Conservation (phyloP, 2,888 invertebrate genomes). For the Adineta ricciae region DNA sequence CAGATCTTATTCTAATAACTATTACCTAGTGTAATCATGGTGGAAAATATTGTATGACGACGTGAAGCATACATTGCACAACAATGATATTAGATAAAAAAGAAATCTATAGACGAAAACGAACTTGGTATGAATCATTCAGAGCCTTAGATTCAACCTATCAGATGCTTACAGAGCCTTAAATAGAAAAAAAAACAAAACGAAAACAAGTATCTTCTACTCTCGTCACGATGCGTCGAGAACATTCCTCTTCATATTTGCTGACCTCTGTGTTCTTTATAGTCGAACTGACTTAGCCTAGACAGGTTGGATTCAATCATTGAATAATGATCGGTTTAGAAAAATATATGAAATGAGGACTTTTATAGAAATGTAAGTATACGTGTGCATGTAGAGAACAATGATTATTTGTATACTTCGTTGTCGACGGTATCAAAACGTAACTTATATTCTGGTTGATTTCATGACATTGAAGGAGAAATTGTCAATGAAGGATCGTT, state of each 20-base stretch:
- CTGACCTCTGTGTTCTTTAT: not conserved
- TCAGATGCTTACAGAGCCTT: not conserved
- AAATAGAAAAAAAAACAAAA: not conserved
- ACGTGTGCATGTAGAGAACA: not conserved
- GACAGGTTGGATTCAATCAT: not conserved
- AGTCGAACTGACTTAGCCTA: not conserved
- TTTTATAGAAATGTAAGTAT: no score
- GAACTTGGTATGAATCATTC: not conserved
- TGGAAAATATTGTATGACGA: not conserved
- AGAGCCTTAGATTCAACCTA: not conserved
- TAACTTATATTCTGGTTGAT: not conserved
- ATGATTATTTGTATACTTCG: not conserved
- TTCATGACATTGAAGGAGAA: not conserved
- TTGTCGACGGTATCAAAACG: not conserved
- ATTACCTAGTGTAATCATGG: not conserved
- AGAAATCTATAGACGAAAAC: not conserved
- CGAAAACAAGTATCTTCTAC: not conserved
- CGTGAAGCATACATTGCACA: not conserved
- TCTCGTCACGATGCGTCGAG: not conserved
- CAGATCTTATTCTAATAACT: not conserved
- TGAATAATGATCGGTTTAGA: not conserved
- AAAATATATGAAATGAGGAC: not conserved
- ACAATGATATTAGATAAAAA: not conserved
- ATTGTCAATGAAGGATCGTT: not conserved
- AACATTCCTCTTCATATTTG: not conserved